phyloP scores from a whole-genome alignment of 2,113 vertebrate genomes.

The Chiloscyllium plagiosum region DNA sequence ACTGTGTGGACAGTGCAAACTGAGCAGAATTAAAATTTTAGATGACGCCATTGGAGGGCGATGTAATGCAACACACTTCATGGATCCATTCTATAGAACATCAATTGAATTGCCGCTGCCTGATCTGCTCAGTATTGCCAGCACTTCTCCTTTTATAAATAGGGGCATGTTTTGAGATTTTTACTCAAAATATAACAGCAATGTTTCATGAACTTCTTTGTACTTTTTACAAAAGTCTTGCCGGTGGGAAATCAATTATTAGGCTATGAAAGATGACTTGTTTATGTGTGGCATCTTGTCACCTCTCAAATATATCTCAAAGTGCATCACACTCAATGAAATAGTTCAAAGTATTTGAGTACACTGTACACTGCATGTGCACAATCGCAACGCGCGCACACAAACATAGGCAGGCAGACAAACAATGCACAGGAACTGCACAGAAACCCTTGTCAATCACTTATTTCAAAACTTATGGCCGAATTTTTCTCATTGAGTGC shows the following conservation, averaged over 20 bases:
- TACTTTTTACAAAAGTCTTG: not conserved
- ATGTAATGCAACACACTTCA: not conserved
- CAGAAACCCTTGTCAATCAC: not conserved
- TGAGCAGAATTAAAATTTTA: not conserved
- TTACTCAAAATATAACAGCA: not conserved
- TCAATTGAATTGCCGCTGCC: not conserved
- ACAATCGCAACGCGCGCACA: not conserved
- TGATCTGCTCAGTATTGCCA: not conserved
- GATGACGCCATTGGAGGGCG: constrained; percentile 14
- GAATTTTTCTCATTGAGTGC: no score
- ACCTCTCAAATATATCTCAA: not conserved
- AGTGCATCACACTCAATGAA: not conserved
- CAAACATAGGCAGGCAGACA: not conserved
- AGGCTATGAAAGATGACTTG: not conserved
- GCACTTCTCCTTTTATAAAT: not conserved
- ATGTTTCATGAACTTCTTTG: not conserved
- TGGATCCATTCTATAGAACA: not conserved
- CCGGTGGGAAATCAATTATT: not conserved
- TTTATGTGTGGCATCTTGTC: not conserved
- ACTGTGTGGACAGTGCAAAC: not conserved
- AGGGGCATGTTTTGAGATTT: not conserved
- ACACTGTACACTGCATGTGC: not conserved
- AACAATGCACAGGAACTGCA: not conserved
- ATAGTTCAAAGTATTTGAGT: not conserved
- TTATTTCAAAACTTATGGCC: no score